Evolutionary conservation across 2,888 invertebrate genomes (phyloP).

Genomic region (Cyclophora punctaria): DNA sequence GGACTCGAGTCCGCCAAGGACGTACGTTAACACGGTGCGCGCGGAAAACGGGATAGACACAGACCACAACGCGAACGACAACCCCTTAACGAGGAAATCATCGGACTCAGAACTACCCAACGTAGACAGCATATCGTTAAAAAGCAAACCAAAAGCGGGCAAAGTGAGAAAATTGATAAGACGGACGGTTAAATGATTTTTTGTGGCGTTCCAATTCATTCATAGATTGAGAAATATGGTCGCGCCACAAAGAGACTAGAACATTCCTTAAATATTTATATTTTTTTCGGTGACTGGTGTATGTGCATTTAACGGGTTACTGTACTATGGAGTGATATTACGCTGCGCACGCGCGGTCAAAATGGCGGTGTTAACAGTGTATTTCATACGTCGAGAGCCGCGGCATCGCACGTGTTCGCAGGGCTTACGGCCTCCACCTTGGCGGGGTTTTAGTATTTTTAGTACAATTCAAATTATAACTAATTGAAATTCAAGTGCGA

Average conservation of each 20-base stretch:
- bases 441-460: constrained; percentile 50
- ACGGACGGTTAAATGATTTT: constrained; percentile 68
- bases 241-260: constrained; percentile 27
- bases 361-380: constrained; percentile 14
- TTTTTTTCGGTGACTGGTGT: constrained; percentile 48
- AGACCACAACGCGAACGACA: constrained; percentile 59
- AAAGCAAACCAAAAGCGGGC: constrained; percentile 43
- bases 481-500: constrained; percentile 51
- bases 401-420: too few species aligned
- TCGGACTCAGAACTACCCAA: constrained; percentile 49
- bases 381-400: too few species aligned
- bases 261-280: constrained; percentile 39
- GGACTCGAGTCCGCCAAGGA: constrained; percentile 34
- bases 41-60: constrained; percentile 60
- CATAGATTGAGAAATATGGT: constrained; percentile 49
- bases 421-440: constrained; percentile 22
- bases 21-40: constrained; percentile 34
- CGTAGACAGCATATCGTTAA: constrained; percentile 55
- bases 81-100: constrained; percentile 25
- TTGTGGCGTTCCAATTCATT: constrained; percentile 62
- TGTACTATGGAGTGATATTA: constrained; percentile 32
- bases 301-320: constrained; percentile 46
- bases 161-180: constrained; percentile 55
- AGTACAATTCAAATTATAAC: constrained; percentile 57
- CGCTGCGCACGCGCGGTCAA: constrained; percentile 31